A percentile compares a stretch with the other conserved stretches of the same genome.
Evolutionary conservation across 2,888 invertebrate species (phyloP).

Genomic region (Lottia gigantea): DNA sequence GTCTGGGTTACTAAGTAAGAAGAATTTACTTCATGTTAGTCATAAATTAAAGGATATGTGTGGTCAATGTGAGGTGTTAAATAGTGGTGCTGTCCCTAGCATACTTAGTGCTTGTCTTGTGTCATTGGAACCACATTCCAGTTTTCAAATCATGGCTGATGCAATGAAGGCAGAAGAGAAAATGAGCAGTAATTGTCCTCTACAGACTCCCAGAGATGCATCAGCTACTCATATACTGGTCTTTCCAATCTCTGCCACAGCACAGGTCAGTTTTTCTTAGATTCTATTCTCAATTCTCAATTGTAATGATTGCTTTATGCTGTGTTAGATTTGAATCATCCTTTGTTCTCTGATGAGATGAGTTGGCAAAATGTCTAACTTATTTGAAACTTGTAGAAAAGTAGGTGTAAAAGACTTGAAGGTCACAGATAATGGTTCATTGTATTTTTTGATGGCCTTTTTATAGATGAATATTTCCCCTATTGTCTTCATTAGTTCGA

Average conservation of each 20-base stretch:
- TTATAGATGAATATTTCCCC: too few relatives aligned
- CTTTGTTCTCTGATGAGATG: too few relatives aligned
- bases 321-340: too few relatives aligned
- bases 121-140: constrained; percentile 90
- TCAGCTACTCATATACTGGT: constrained; percentile 98
- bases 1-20: constrained; percentile 92
- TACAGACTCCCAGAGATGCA: constrained; percentile 95
- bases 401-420: too few relatives aligned
- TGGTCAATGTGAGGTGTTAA: constrained; percentile 83
- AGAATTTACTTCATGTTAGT: constrained; percentile 88
- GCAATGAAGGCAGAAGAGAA: constrained; percentile 65
- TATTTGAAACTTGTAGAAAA: too few relatives aligned
- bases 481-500: too few relatives aligned
- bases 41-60: constrained; percentile 91
- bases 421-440: too few relatives aligned
- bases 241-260: constrained; percentile 84
- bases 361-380: too few relatives aligned
- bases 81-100: constrained; percentile 85
- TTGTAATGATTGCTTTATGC: too few relatives aligned
- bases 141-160: constrained; percentile 75
- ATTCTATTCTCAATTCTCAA: not conserved
- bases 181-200: constrained; percentile 64
- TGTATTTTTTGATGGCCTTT: too few relatives aligned
- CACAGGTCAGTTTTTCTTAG: constrained; percentile 47
- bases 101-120: constrained; percentile 98